phyloP scores from a whole-genome alignment of 2,797 vertebrate genomes.

The Coilia nasus region DNA sequence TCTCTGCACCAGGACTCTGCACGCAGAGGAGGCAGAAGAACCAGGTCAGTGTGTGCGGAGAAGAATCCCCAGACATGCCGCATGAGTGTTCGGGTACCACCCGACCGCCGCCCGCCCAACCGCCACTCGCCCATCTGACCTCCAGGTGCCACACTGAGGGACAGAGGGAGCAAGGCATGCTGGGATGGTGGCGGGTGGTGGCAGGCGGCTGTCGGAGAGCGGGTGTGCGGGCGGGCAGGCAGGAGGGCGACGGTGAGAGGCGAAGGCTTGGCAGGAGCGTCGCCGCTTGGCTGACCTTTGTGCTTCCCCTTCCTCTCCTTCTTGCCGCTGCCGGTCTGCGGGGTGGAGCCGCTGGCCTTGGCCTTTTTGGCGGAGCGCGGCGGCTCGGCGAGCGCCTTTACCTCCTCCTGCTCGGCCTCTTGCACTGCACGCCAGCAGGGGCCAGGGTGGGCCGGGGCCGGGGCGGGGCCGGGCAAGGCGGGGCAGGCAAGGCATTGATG shows the following conservation, averaged over 20 bases:
- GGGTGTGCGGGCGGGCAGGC: neutral
- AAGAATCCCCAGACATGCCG: neutral
- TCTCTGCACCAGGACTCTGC: neutral
- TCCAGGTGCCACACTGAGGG: neutral
- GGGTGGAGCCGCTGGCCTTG: slow-evolving; percentile 84
- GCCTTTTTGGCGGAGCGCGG: slow-evolving; percentile 90
- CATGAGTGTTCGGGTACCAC: no score
- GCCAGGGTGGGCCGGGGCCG: slow-evolving; percentile 9
- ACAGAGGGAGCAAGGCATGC: neutral
- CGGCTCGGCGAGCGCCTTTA: slow-evolving; percentile 80
- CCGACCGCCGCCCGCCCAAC: no score
- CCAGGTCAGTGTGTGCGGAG: neutral
- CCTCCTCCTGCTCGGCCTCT: slow-evolving; percentile 91
- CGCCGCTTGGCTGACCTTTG: slow-evolving; percentile 87
- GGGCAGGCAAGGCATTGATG: neutral
- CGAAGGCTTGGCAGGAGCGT: neutral
- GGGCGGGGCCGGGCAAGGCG: neutral
- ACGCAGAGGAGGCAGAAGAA: neutral
- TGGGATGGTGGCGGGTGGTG: neutral
- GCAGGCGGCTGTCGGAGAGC: neutral
- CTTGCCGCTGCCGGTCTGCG: slow-evolving; percentile 86
- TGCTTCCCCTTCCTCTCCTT: slow-evolving; percentile 95
- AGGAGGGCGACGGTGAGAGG: neutral
- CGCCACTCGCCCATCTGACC: no score
- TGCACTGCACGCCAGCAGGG: slow-evolving; percentile 79